phyloP scores from a whole-genome alignment of 2,797 vertebrate genomes.

The Coregonus sp. region DNA sequence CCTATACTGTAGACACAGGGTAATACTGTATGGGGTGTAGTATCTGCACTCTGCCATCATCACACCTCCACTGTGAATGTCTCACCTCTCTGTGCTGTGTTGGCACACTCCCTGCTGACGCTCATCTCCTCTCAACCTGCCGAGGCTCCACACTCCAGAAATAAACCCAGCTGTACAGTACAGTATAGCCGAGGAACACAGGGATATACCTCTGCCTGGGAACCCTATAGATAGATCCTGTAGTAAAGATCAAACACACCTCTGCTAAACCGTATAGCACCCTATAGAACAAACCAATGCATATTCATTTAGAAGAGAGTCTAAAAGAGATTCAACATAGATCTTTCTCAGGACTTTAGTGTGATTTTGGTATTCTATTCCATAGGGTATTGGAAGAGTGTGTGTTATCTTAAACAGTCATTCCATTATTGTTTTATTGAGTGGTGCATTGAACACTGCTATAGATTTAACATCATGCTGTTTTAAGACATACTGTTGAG shows the following conservation, averaged over 20 bases:
- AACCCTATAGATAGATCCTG: slow-evolving; percentile 19
- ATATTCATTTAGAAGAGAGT: background rate
- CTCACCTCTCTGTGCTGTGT: slow-evolving; percentile 50
- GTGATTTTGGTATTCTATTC: background rate
- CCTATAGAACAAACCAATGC: background rate
- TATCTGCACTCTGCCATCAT: slow-evolving; percentile 28
- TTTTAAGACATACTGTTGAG: background rate
- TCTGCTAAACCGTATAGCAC: background rate
- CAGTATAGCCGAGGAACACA: slow-evolving; percentile 13
- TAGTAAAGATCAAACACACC: background rate
- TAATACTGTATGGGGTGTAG: slow-evolving; percentile 9
- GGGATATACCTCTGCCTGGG: slow-evolving; percentile 10
- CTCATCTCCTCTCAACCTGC: slow-evolving; percentile 28
- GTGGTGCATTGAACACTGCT: background rate
- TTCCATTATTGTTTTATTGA: background rate
- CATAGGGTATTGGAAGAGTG: background rate
- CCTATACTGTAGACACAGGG: background rate
- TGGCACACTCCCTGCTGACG: slow-evolving; percentile 20
- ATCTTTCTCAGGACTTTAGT: slow-evolving; percentile 17
- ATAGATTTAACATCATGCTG: background rate
- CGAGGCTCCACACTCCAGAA: slow-evolving; percentile 21
- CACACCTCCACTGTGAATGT: slow-evolving; percentile 60
- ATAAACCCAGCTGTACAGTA: slow-evolving; percentile 16
- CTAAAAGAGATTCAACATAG: background rate
- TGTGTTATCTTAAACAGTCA: background rate